Percentiles rank a stretch among this genome's conserved stretches.
Conservation (phyloP, 2,888 invertebrate genomes). For the Bombylius discolor region DNA sequence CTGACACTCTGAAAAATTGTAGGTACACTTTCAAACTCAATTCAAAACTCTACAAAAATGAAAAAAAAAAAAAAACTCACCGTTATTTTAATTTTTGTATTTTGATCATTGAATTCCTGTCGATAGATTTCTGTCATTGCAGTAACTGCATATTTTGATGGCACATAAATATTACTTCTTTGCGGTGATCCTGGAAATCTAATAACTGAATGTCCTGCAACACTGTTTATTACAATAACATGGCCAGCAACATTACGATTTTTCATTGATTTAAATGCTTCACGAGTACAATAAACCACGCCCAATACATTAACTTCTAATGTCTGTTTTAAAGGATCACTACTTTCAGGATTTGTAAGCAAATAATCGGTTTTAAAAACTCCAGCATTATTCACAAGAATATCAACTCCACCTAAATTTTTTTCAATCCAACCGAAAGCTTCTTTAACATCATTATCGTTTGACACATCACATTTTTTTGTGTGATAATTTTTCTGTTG, state of each 20-base stretch:
- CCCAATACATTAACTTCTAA: constrained; percentile 39
- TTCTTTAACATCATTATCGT: constrained; percentile 40
- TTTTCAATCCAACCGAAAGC: constrained; percentile 40
- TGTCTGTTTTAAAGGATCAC: constrained; percentile 21
- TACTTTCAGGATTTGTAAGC: constrained; percentile 16
- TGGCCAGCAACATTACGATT: constrained; percentile 37
- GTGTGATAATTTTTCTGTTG: constrained; percentile 29
- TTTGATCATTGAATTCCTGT: constrained; percentile 25
- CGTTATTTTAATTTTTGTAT: constrained; percentile 25
- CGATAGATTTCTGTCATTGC: constrained; percentile 30
- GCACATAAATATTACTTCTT: constrained; percentile 28
- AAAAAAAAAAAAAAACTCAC: constrained; percentile 12
- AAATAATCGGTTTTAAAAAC: constrained; percentile 4
- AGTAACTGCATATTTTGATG: constrained; percentile 30
- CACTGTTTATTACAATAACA: constrained; percentile 37
- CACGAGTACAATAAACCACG: constrained; percentile 36
- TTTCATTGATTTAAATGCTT: constrained; percentile 38
- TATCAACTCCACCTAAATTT: constrained; percentile 41
- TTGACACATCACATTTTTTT: constrained; percentile 39
- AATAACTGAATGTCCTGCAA: constrained; percentile 24
- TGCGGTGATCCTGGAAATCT: constrained; percentile 24
- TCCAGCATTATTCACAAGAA: constrained; percentile 46
- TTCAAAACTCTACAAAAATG: too few relatives aligned
- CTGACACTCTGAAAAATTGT: constrained; percentile 24
- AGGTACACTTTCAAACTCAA: too few relatives aligned